A percentile compares a stretch with the other conserved stretches of the same genome.
phyloP scores from a whole-genome alignment of 1,140 invertebrate species.

The Physella acuta region DNA sequence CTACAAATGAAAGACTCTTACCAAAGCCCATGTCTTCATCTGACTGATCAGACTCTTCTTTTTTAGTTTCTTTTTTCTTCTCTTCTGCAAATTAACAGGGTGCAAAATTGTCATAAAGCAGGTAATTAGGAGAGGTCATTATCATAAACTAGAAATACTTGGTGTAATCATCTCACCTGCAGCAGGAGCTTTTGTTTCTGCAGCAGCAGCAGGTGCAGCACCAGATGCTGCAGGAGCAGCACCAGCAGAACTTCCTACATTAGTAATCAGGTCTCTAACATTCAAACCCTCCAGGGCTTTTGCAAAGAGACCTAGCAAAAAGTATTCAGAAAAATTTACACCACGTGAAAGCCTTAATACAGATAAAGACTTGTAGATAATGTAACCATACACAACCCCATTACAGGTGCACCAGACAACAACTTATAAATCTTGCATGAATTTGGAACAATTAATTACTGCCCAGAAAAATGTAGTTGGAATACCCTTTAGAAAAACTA shows the following conservation, averaged over 20 bases:
- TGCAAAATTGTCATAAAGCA: too few species aligned
- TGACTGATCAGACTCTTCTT: slow-evolving; percentile 75
- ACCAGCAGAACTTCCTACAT: slow-evolving; percentile 90
- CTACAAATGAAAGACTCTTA: too few species aligned
- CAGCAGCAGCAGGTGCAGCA: slow-evolving; percentile 68
- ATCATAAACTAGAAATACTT: too few species aligned
- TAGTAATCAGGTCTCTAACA: slow-evolving; percentile 91
- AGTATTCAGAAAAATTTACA: too few species aligned
- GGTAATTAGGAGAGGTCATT: too few species aligned
- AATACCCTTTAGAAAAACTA: too few species aligned
- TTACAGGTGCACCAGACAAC: too few species aligned
- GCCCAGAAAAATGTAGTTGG: too few species aligned
- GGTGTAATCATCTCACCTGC: not conserved
- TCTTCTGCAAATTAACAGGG: slow-evolving; percentile 28
- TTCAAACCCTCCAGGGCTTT: slow-evolving; percentile 94
- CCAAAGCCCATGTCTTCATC: slow-evolving; percentile 94
- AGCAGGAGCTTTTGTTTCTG: slow-evolving; percentile 65
- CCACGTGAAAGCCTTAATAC: too few species aligned
- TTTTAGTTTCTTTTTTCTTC: slow-evolving; percentile 72
- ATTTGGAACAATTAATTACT: too few species aligned
- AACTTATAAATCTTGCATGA: not conserved
- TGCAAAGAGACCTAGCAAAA: slow-evolving; percentile 77
- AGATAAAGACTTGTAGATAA: too few species aligned
- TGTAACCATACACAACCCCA: too few species aligned
- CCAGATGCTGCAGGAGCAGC: slow-evolving; percentile 75